Conservation (phyloP, 2,797 vertebrate species). For the Poecilia velifera region DNA sequence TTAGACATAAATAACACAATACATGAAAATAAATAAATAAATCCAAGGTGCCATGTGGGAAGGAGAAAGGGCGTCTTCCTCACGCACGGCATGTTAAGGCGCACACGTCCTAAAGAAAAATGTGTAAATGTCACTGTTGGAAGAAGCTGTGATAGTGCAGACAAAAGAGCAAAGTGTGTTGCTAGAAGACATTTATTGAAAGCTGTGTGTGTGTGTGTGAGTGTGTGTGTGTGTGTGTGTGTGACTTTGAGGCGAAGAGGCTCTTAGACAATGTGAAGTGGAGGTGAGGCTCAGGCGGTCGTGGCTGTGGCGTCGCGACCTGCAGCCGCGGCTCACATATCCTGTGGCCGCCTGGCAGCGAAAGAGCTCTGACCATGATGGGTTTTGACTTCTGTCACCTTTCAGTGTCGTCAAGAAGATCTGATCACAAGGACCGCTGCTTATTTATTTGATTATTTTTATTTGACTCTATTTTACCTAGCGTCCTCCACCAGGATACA, state of each 20-base stretch:
- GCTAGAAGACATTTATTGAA: conserved; percentile 72
- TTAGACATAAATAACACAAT: conserved; percentile 19
- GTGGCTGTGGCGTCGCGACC: conserved; percentile 81
- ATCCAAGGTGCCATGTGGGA: neutral
- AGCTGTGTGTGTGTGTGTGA: conserved; percentile 14
- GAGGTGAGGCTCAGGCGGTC: conserved; percentile 82
- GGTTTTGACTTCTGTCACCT: conserved; percentile 92
- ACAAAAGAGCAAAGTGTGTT: conserved; percentile 78
- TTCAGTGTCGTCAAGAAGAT: conserved; percentile 82
- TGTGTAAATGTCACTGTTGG: conserved; percentile 66
- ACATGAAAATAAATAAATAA: conserved; percentile 16
- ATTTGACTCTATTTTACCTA: conserved; percentile 7
- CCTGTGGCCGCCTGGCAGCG: conserved; percentile 82
- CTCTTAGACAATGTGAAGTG: conserved; percentile 80
- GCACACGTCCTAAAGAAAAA: conserved; percentile 47
- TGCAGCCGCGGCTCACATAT: conserved; percentile 85
- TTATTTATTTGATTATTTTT: conserved; percentile 1
- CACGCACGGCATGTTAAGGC: conserved; percentile 34
- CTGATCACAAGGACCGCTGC: conserved; percentile 58
- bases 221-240: conserved; percentile 5
- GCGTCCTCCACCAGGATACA: conserved; percentile 24
- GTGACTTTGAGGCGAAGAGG: conserved; percentile 41
- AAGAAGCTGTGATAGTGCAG: conserved; percentile 60
- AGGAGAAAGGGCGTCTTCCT: conserved; percentile 3
- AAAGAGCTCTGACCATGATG: conserved; percentile 85